Percentiles rank a stretch among this genome's conserved stretches.
Evolutionary conservation across 2,797 vertebrate genomes (phyloP).

Genomic region (Takifugu ocellatus): DNA sequence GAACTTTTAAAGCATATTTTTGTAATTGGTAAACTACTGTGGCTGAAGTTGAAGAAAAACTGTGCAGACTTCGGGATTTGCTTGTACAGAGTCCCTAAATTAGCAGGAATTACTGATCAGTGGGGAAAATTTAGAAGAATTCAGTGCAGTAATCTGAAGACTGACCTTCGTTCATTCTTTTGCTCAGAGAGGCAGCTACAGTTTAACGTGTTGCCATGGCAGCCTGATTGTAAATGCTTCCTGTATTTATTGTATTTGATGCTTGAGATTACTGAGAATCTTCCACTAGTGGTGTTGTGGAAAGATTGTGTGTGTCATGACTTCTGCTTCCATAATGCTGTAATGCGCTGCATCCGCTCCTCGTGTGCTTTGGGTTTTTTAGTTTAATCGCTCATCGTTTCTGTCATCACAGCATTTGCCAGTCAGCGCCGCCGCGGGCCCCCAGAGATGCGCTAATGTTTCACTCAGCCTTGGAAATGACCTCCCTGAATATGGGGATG

Average conservation of each 20-base stretch:
- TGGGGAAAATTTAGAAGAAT: too few species aligned
- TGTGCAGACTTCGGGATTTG: too few species aligned
- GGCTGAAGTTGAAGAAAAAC: too few species aligned
- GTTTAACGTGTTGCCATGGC: neutral
- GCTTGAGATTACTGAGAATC: too few species aligned
- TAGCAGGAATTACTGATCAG: too few species aligned
- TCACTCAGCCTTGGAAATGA: conserved; percentile 18
- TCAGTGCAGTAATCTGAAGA: neutral
- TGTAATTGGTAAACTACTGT: too few species aligned
- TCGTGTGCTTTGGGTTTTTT: neutral
- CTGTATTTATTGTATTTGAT: too few species aligned
- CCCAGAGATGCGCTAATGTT: conserved; percentile 2
- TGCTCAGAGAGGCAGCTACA: neutral
- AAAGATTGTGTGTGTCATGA: neutral
- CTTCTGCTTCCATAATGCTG: neutral
- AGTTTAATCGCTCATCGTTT: neutral
- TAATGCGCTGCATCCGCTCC: neutral
- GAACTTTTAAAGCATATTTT: too few species aligned
- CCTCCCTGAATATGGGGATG: conserved; percentile 7
- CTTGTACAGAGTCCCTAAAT: too few species aligned
- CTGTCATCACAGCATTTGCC: neutral
- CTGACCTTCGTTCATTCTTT: neutral
- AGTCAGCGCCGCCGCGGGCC: conserved; percentile 8
- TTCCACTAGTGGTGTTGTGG: neutral
- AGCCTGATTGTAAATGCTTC: too few species aligned